Conservation (phyloP, 2,888 invertebrate species). For the Mesopsocus fuscifrons region DNA sequence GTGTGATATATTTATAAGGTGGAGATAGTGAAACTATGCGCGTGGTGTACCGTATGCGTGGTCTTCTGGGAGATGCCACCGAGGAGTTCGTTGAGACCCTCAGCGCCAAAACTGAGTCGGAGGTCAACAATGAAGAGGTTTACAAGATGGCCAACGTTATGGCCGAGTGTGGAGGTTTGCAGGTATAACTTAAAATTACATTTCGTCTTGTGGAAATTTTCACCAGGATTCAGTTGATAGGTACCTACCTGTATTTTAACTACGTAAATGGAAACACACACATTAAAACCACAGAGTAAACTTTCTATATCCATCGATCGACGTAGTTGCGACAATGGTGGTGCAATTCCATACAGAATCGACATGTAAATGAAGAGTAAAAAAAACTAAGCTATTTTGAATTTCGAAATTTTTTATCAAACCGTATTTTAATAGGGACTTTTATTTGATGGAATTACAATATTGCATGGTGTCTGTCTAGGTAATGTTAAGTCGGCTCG, state of each 20-base stretch:
- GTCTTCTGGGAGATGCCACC: slow-evolving; percentile 92
- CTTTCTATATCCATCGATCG: no score
- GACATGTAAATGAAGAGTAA: neutral
- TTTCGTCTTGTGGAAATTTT: neutral
- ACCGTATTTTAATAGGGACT: slow-evolving; percentile 10
- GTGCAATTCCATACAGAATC: neutral
- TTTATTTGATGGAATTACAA: no score
- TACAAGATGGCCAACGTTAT: slow-evolving; percentile 79
- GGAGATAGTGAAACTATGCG: slow-evolving; percentile 90
- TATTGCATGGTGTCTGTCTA: no score
- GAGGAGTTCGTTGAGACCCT: slow-evolving; percentile 96
- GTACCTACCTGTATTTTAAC: neutral
- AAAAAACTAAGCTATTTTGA: slow-evolving; percentile 6
- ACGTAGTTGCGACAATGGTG: no score
- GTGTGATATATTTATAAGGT: no score
- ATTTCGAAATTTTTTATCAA: slow-evolving; percentile 5
- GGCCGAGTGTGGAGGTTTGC: slow-evolving; percentile 55
- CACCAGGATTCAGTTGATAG: neutral
- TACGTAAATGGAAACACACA: slow-evolving; percentile 6
- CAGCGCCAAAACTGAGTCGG: slow-evolving; percentile 63
- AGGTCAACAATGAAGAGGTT: slow-evolving; percentile 85
- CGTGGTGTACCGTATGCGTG: slow-evolving; percentile 94
- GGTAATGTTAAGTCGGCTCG: slow-evolving; percentile 70
- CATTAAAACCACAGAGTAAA: no score
- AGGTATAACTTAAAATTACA: slow-evolving; percentile 23